These are phyloP conservation scores for Petrolisthes manimaculis DNA, from an alignment of 2,888 invertebrate species.

Conservation along the genomic window DNA sequence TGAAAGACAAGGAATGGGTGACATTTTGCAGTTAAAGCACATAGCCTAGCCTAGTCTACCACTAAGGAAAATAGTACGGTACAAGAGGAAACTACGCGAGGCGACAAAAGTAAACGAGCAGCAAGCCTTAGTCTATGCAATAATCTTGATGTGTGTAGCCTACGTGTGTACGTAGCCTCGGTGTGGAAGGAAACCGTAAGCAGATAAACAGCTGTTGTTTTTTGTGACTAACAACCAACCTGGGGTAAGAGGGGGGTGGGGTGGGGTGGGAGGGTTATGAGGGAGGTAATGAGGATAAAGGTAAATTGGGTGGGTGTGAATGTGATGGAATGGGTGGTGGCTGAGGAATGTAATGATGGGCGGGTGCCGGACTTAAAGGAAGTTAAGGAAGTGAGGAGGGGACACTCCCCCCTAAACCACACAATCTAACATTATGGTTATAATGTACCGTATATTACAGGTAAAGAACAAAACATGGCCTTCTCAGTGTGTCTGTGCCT, in stretches of 20 bases:
- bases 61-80: too few species aligned
- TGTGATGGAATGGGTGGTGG: not conserved
- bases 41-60: too few species aligned
- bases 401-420: too few species aligned
- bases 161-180: too few species aligned
- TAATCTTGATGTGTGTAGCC: too few species aligned
- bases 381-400: not conserved
- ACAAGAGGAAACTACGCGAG: too few species aligned
- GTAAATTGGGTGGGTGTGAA: not conserved
- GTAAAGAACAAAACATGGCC: not conserved
- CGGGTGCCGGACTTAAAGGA: not conserved
- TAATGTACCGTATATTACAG: not conserved
- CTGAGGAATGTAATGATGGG: not conserved
- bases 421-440: too few species aligned
- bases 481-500: not conserved
- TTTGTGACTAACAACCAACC: not conserved
- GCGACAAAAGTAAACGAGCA: too few species aligned
- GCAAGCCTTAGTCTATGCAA: too few species aligned
- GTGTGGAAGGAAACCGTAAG: too few species aligned
- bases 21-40: too few species aligned
- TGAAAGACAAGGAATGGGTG: too few species aligned
- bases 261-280: not conserved
- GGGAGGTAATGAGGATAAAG: not conserved
- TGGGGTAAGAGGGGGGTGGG: not conserved
- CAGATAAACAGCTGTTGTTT: not conserved